A percentile compares a stretch with the other conserved stretches of the same genome.
These are phyloP conservation scores for Acanthaster planci DNA, from an alignment of 35 echinoderm and acorn worm species.

Conservation along the genomic window DNA sequence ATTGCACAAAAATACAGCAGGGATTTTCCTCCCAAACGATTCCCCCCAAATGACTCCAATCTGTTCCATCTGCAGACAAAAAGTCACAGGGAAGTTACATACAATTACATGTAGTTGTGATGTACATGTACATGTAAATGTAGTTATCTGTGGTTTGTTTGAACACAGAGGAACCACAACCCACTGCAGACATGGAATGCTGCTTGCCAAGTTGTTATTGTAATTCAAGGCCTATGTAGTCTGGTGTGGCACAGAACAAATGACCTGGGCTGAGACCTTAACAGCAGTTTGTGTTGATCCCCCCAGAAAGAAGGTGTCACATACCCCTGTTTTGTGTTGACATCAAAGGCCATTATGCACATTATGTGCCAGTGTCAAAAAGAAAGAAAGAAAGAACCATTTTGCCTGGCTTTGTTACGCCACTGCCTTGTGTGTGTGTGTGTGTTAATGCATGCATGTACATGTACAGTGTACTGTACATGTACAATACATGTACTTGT, in stretches of 20 bases:
- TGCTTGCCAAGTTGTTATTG: not conserved
- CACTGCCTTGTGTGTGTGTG: not conserved
- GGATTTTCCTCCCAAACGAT: too few species aligned
- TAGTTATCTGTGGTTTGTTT: too few species aligned
- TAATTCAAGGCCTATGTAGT: not conserved
- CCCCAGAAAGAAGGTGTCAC: not conserved
- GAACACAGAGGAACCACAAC: not conserved
- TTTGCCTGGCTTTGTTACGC: not conserved
- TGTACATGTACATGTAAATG: too few species aligned
- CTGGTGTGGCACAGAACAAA: not conserved
- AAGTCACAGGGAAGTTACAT: too few species aligned
- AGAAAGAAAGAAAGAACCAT: too few species aligned
- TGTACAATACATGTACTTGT: too few species aligned
- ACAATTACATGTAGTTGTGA: too few species aligned
- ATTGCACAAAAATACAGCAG: too few species aligned
- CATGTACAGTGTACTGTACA: too few species aligned
- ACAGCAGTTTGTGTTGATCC: not conserved
- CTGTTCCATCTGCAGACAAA: too few species aligned
- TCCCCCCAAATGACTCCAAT: too few species aligned
- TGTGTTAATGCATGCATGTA: slow-evolving; percentile 2
- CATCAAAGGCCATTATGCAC: slow-evolving; percentile 8
- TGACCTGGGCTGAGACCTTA: not conserved
- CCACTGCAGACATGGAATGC: not conserved
- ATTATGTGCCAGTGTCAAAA: not conserved
- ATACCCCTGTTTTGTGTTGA: slow-evolving; percentile 12